Percentiles rank a stretch among this genome's conserved stretches.
phyloP scores from a whole-genome alignment of 2,113 vertebrate species.

The Athene cunicularia region DNA sequence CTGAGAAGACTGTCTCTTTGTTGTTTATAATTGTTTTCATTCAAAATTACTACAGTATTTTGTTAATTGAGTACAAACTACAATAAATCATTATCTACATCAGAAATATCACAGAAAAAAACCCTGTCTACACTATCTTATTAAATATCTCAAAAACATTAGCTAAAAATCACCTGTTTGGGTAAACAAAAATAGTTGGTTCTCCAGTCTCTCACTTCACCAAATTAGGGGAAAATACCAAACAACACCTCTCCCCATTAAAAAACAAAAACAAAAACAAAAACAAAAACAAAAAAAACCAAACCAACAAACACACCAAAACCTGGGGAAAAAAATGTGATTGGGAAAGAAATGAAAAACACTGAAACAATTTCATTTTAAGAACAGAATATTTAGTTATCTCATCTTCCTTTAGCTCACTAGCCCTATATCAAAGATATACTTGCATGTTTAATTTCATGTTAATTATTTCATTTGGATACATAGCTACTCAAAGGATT shows the following conservation, averaged over 20 bases:
- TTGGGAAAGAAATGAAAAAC: background rate
- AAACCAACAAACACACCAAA: background rate
- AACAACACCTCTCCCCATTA: too few relatives aligned
- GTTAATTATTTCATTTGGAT: background rate
- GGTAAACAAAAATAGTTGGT: background rate
- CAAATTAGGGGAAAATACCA: rapidly evolving
- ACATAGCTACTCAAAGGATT: background rate
- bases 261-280: too few relatives aligned
- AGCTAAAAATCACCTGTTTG: background rate
- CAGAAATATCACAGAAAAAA: background rate
- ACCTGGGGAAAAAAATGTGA: background rate
- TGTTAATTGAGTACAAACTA: background rate
- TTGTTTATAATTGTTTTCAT: background rate
- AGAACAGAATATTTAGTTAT: background rate
- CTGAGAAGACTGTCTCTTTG: background rate
- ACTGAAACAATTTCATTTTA: background rate
- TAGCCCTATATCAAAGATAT: background rate
- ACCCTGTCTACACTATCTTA: background rate
- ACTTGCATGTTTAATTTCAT: background rate
- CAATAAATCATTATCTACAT: background rate
- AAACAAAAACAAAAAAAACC: background rate
- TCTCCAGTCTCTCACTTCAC: background rate
- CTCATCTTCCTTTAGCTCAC: background rate
- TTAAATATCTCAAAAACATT: background rate
- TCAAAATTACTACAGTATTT: background rate